Evolutionary conservation across 2,113 vertebrate species (phyloP).

Genomic region (Paradoxurus hermaphroditus): DNA sequence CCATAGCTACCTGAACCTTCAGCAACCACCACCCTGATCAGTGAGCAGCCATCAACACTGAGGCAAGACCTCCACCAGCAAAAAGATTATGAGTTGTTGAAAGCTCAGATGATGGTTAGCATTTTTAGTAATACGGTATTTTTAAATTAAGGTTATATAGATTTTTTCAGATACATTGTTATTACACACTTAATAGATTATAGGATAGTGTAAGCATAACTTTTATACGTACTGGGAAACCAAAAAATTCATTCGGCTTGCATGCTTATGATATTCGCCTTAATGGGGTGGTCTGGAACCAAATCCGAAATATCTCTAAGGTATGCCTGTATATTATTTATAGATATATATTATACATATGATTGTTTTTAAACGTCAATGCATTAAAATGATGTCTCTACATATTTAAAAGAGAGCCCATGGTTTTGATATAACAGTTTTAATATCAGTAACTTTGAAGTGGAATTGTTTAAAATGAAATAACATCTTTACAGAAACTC

Average conservation of each 20-base stretch:
- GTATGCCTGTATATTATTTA: neutral
- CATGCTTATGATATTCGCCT: neutral
- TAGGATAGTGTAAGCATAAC: neutral
- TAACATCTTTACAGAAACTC: neutral
- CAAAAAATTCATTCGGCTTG: neutral
- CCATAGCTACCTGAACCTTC: neutral
- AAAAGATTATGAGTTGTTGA: neutral
- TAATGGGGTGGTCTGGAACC: neutral
- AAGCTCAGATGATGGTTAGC: neutral
- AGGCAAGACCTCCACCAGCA: neutral
- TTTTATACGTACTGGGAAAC: neutral
- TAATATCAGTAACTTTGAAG: neutral
- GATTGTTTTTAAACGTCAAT: neutral
- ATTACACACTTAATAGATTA: neutral
- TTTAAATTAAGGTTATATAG: neutral
- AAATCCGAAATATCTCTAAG: neutral
- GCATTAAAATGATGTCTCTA: neutral
- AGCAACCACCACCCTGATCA: neutral
- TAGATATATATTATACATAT: neutral
- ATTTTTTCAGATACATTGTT: neutral
- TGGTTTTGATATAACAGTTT: neutral
- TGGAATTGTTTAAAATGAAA: slow-evolving; percentile 43
- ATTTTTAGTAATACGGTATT: neutral
- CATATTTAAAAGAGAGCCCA: neutral
- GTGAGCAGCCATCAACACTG: neutral